Evolutionary conservation across 2,888 invertebrate species (phyloP).

Genomic region (Xestia c-nigrum): DNA sequence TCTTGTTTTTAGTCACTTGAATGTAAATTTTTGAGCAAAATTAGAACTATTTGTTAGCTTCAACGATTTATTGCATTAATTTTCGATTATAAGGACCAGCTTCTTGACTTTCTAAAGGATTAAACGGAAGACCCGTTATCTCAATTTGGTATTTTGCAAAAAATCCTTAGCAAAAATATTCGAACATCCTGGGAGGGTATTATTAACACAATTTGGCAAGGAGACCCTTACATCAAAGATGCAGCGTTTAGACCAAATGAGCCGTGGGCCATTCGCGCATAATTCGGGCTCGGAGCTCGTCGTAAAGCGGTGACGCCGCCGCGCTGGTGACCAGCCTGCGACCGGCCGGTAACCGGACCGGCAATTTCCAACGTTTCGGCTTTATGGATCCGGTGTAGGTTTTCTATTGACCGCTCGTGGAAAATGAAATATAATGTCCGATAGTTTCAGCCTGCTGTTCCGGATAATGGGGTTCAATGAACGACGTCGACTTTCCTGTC

Average conservation of each 20-base stretch:
- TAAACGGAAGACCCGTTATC: conserved; percentile 9
- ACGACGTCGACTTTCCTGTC: conserved; percentile 23
- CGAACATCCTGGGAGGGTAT: conserved; percentile 60
- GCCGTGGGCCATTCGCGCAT: conserved; percentile 86
- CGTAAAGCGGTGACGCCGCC: conserved; percentile 47
- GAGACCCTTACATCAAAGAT: conserved; percentile 82
- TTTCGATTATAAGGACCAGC: background rate
- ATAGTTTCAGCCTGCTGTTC: conserved; percentile 24
- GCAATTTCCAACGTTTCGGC: conserved; percentile 74
- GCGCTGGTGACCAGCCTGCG: conserved; percentile 13
- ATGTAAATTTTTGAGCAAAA: background rate
- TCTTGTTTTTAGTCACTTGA: background rate
- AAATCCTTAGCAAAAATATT: conserved; percentile 34
- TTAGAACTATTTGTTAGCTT: background rate
- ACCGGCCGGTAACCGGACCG: conserved; percentile 66
- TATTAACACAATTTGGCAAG: conserved; percentile 79
- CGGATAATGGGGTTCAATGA: conserved; percentile 24
- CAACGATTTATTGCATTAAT: background rate
- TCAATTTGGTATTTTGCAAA: conserved; percentile 34
- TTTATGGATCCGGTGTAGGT: conserved; percentile 73
- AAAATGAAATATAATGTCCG: conserved; percentile 52
- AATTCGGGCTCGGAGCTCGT: conserved; percentile 77
- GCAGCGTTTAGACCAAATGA: conserved; percentile 86
- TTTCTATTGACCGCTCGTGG: conserved; percentile 56
- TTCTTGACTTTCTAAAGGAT: conserved; percentile 2